phyloP scores from a whole-genome alignment of 2,113 vertebrate species.

The Lathamus discolor region DNA sequence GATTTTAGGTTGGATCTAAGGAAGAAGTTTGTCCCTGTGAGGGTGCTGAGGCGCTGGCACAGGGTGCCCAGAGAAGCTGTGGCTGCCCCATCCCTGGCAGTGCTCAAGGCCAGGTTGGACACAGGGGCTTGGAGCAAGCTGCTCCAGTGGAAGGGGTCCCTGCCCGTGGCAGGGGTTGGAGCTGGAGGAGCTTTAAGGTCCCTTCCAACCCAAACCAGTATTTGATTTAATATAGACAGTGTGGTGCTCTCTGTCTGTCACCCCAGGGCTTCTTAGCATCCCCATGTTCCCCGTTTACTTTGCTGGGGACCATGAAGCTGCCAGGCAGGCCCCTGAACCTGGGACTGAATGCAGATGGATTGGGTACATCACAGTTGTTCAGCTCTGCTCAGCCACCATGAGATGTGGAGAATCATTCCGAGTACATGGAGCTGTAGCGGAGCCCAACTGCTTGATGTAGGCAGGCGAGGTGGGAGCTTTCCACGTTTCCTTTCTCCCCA shows the following conservation, averaged over 20 bases:
- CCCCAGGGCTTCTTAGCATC: background rate
- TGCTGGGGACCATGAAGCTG: background rate
- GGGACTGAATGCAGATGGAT: background rate
- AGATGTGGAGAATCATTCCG: background rate
- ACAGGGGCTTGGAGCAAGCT: no score
- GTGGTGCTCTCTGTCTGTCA: accelerated
- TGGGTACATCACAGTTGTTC: background rate
- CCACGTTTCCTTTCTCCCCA: background rate
- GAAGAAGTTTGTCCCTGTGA: background rate
- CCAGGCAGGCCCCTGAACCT: background rate
- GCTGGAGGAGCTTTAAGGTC: background rate
- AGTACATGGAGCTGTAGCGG: background rate
- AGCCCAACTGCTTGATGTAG: background rate
- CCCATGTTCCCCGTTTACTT: accelerated
- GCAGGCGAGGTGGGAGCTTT: background rate
- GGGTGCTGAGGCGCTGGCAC: background rate
- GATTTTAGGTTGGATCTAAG: background rate
- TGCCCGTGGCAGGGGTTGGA: background rate
- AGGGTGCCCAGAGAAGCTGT: background rate
- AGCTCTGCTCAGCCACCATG: background rate
- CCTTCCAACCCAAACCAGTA: background rate
- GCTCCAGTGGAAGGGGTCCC: no score
- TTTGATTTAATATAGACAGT: background rate
- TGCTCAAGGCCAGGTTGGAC: background rate
- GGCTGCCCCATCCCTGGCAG: background rate